Percentiles rank a stretch among this genome's conserved stretches.
Conservation (phyloP, 1,140 invertebrate genomes). For the Zophobas atratus region DNA sequence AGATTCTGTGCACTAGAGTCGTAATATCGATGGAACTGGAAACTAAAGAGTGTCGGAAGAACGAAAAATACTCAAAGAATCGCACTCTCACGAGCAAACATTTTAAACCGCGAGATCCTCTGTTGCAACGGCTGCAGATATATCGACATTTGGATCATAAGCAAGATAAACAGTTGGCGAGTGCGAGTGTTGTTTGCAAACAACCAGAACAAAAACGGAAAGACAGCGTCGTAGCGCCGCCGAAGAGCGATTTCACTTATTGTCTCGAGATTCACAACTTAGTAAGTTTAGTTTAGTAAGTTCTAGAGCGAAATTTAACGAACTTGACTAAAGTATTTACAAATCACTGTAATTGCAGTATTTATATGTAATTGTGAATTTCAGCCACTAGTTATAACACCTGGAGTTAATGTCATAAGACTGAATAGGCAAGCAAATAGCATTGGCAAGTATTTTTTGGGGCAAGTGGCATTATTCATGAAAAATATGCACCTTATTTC, state of each 20-base stretch:
- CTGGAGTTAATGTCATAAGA: constrained; percentile 81
- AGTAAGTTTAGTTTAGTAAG: constrained; percentile 52
- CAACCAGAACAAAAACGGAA: constrained; percentile 69
- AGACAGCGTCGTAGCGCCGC: constrained; percentile 62
- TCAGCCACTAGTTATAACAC: constrained; percentile 71
- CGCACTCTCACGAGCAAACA: constrained; percentile 68
- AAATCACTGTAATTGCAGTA: no score
- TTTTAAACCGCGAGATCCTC: constrained; percentile 73
- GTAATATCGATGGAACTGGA: constrained; percentile 69
- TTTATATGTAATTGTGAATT: constrained; percentile 43
- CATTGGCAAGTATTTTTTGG: constrained; percentile 75
- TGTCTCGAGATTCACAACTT: constrained; percentile 72
- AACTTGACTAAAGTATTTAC: no score
- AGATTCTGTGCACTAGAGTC: constrained; percentile 71
- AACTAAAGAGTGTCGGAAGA: constrained; percentile 55
- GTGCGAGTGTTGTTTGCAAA: constrained; percentile 76
- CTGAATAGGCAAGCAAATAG: constrained; percentile 75
- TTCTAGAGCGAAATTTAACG: no score
- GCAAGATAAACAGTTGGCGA: constrained; percentile 82
- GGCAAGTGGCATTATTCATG: constrained; percentile 74
- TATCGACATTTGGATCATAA: constrained; percentile 83
- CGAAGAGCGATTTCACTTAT: constrained; percentile 75
- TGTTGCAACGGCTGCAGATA: constrained; percentile 76
- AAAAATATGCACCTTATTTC: constrained; percentile 72
- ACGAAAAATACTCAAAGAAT: constrained; percentile 50